Percentiles rank a stretch among this genome's conserved stretches.
Evolutionary conservation across 1,140 invertebrate genomes (phyloP).

Genomic region (Euura saliciscinereae): DNA sequence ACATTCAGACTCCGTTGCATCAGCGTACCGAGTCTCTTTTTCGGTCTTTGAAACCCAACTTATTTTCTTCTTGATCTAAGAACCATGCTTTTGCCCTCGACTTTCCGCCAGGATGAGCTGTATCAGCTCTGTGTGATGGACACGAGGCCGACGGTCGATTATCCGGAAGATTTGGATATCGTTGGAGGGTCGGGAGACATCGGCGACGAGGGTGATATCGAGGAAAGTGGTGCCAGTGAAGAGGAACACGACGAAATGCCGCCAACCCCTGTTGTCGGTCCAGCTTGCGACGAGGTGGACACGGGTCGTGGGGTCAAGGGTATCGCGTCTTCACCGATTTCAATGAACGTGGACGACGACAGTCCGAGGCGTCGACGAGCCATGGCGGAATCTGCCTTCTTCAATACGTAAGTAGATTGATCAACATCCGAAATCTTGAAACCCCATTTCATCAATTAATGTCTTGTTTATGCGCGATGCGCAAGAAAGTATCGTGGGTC

Average conservation of each 20-base stretch:
- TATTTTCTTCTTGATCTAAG: not conserved
- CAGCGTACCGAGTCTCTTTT: not conserved
- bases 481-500: too few species aligned
- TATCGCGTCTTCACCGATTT: conserved; percentile 8
- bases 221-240: conserved; percentile 36
- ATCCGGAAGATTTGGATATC: conserved; percentile 32
- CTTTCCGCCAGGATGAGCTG: conserved; percentile 49
- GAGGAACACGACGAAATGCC: conserved; percentile 48
- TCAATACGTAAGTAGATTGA: conserved; percentile 47
- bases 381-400: conserved; percentile 46
- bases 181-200: conserved; percentile 32
- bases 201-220: conserved; percentile 46
- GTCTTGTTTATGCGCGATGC: too few species aligned
- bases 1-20: too few species aligned
- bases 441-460: too few species aligned
- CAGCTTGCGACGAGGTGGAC: conserved; percentile 37
- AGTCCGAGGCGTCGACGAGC: conserved; percentile 30
- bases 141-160: conserved; percentile 27
- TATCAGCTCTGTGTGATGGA: conserved; percentile 55
- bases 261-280: conserved; percentile 48
- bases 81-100: not conserved
- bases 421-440: not conserved
- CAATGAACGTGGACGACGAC: conserved; percentile 29
- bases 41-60: not conserved
- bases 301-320: conserved; percentile 40